Evolutionary conservation across 2,888 invertebrate species (phyloP).

Genomic region (Lasioglossum zephyrum): DNA sequence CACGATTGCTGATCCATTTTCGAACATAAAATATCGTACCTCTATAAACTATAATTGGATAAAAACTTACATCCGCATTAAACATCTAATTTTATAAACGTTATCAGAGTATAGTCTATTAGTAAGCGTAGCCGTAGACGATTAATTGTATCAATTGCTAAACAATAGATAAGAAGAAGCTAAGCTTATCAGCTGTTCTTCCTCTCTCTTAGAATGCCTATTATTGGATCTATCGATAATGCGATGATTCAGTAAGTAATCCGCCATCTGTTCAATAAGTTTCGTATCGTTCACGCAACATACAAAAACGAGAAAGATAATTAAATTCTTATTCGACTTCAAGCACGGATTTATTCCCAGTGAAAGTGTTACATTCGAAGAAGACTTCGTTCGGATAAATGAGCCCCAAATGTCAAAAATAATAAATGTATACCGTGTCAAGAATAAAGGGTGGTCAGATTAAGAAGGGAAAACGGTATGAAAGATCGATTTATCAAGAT

Average conservation of each 20-base stretch:
- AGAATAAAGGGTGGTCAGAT: constrained; percentile 15
- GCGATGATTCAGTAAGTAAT: background rate
- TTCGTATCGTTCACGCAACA: background rate
- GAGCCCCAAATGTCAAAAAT: background rate
- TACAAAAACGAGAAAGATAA: background rate
- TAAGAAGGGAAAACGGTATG: constrained; percentile 14
- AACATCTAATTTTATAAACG: no score
- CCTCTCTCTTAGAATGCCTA: background rate
- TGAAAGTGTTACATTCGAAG: background rate
- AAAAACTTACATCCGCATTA: no score
- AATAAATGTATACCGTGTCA: background rate
- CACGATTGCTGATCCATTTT: no score
- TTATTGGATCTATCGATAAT: background rate
- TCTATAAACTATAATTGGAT: no score
- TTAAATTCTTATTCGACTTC: background rate
- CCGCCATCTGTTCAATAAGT: background rate
- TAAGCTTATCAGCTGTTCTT: background rate
- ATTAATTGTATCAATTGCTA: background rate
- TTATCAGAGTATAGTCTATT: background rate
- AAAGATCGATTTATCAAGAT: constrained; percentile 79
- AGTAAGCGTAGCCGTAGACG: background rate
- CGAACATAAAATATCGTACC: no score
- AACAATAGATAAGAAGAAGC: background rate
- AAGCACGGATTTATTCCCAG: background rate
- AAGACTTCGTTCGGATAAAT: background rate